These are phyloP conservation scores for Phocoena sinus DNA, from an alignment of 2,113 vertebrate species.

Conservation along the genomic window DNA sequence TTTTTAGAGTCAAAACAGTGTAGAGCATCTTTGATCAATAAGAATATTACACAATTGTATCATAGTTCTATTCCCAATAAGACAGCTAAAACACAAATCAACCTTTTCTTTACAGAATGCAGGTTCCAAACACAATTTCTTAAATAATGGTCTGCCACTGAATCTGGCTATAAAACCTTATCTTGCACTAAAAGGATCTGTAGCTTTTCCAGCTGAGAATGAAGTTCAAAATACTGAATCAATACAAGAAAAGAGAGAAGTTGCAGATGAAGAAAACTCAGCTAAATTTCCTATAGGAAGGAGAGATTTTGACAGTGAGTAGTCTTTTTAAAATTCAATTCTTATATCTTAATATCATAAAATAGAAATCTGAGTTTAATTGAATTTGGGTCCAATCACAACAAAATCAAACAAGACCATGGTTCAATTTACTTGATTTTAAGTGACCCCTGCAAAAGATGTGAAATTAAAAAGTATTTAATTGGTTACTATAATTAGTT, in stretches of 20 bases:
- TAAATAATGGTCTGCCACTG: slow-evolving; percentile 72
- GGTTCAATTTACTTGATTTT: not conserved
- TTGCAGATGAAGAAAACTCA: slow-evolving; percentile 79
- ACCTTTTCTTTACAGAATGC: slow-evolving; percentile 74
- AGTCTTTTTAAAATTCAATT: slow-evolving; percentile 52
- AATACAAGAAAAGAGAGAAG: slow-evolving; percentile 83
- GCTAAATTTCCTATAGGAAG: slow-evolving; percentile 84
- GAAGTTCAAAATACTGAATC: slow-evolving; percentile 78
- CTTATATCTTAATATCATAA: not conserved
- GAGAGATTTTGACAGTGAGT: slow-evolving; percentile 90
- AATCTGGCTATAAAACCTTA: slow-evolving; percentile 75
- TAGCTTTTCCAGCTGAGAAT: slow-evolving; percentile 76
- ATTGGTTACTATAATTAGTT: not conserved
- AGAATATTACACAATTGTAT: not conserved
- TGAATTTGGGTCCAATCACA: slow-evolving; percentile 12
- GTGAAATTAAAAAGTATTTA: not conserved
- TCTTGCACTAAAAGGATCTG: slow-evolving; percentile 77
- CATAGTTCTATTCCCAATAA: slow-evolving; percentile 2
- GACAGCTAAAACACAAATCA: slow-evolving; percentile 35
- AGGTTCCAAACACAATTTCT: slow-evolving; percentile 73
- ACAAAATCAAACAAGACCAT: slow-evolving; percentile 29
- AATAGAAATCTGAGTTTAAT: not conserved
- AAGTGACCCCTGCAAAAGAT: not conserved
- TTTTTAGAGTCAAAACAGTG: slow-evolving; percentile 29
- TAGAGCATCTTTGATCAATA: not conserved